Evolutionary conservation across 2,113 vertebrate species (phyloP).

Genomic region (Vulpes lagopus): DNA sequence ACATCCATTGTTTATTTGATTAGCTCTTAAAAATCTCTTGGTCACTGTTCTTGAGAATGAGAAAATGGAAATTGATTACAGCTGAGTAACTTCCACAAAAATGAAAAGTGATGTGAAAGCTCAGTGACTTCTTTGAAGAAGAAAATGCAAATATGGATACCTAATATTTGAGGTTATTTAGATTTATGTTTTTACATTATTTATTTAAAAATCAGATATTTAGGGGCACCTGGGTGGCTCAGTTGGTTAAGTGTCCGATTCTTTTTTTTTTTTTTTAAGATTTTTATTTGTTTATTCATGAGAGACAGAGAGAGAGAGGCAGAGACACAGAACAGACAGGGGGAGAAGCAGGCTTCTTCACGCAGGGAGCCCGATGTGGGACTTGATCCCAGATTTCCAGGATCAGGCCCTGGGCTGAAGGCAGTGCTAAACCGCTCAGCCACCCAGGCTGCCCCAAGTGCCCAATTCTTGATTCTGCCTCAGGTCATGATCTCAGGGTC

Average conservation of each 20-base stretch:
- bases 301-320: too few relatives aligned
- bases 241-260: not conserved
- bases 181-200: not conserved
- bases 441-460: not conserved
- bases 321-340: too few relatives aligned
- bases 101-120: not conserved
- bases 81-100: slow-evolving; percentile 22
- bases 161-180: slow-evolving; percentile 7
- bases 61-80: slow-evolving; percentile 39
- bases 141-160: not conserved
- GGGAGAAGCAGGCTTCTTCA: too few relatives aligned
- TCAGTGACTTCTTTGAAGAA: slow-evolving; percentile 36
- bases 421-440: too few relatives aligned
- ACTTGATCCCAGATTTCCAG: too few relatives aligned
- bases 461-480: not conserved
- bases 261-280: not conserved
- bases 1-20: slow-evolving; percentile 67
- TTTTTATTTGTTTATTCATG: too few relatives aligned
- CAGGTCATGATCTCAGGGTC: not conserved
- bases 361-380: too few relatives aligned
- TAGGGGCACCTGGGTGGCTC: not conserved
- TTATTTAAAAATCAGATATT: slow-evolving; percentile 43
- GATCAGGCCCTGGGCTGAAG: too few relatives aligned
- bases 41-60: slow-evolving; percentile 33
- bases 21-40: slow-evolving; percentile 62